Base-by-base conservation (phyloP, 2,113 vertebrate species). In the Ptychochromis oligacanthus region DNA sequence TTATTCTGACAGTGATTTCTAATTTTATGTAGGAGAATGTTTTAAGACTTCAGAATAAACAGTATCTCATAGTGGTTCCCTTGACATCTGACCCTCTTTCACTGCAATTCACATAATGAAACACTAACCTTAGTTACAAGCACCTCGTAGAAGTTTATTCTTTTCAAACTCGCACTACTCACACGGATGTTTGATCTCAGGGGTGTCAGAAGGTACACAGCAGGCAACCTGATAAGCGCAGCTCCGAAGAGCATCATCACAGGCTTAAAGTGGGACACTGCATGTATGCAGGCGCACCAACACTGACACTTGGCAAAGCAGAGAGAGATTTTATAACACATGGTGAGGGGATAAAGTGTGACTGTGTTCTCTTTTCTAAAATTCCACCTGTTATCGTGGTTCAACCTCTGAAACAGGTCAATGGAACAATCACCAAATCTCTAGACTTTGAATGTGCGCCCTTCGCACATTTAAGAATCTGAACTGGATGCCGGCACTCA, bases 291-390 rank as follows among this genome's bases (percentile, higher is more conserved):
- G 60, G 82, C 78, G 60, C 81, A 70, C 83, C 24, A 43, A 61
- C 75, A 80, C 80, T 89, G 43, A 61, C 75, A 80, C 80, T 89
- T 86, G 83, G 85, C 87, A 57, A 79, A 67, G 75, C 65, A 46
- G 46, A 55, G 59, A 77, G 77, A 79, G 81, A 46, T 90, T 89
- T 85, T 75, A 22, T 88, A 87, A 85, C 84, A 62, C 75, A 60
- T n/a, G 60, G 70, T 20, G 83, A 74, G 43, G 74, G 72, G 80
- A 81, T 20, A 58, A 77, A 80, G 70, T 81, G 80, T 31, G 70
- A 56, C 75, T 7, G 3, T 7, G 3, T 18, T 14, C 11, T 28
- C 57, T 80, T 36, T 13, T 11, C 65, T 56, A 43, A 11, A 5
- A 65, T 77, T 55, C 83, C 90, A 80, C 84, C 81, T 82, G 84